Evolutionary conservation across 2,113 vertebrate genomes (phyloP).

Genomic region (Acanthisitta chloris): DNA sequence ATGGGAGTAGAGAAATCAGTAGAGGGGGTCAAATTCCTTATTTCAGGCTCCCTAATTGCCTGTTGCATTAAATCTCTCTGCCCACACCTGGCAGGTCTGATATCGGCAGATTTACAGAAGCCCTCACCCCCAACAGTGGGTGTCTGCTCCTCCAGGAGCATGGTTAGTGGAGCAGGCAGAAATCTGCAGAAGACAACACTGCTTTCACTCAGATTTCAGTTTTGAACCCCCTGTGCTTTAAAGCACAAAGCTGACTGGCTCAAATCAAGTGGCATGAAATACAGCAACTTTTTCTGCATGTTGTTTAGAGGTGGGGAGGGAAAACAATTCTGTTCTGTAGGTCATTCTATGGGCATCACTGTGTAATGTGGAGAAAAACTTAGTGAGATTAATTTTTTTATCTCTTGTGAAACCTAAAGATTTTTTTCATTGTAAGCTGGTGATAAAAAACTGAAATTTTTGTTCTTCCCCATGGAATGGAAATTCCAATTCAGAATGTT

Average conservation of each 20-base stretch:
- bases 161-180: neutral
- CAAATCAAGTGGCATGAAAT: neutral
- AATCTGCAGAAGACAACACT: neutral
- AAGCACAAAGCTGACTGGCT: neutral
- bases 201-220: fast-evolving
- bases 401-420: neutral
- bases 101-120: neutral
- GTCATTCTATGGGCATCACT: too few relatives aligned
- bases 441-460: neutral
- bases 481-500: neutral
- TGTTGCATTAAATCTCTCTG: neutral
- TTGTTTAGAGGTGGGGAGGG: neutral
- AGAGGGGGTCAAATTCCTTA: neutral
- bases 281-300: neutral
- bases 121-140: neutral
- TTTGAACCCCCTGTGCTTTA: neutral
- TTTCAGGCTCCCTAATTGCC: neutral
- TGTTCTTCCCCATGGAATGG: neutral
- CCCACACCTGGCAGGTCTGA: neutral
- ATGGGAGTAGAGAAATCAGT: neutral
- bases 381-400: neutral
- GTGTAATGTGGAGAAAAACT: neutral
- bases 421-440: neutral
- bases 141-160: neutral
- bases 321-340: neutral